A percentile compares a stretch with the other conserved stretches of the same genome.
Evolutionary conservation across 2,797 vertebrate genomes (phyloP).

Genomic region (Crenuchus spilurus): DNA sequence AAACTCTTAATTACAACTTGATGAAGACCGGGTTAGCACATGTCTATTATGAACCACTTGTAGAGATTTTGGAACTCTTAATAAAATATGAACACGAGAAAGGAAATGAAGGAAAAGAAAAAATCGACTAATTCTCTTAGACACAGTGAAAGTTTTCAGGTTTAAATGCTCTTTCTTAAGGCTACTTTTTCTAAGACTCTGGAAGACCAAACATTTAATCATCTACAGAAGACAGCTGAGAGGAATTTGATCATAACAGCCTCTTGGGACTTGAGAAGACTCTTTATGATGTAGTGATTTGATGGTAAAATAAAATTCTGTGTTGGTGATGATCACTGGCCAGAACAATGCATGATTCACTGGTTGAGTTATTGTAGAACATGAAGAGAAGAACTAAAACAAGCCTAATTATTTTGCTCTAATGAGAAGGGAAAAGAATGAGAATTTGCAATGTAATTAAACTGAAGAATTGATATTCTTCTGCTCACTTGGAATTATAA

Average conservation of each 20-base stretch:
- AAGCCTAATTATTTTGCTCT: constrained; percentile 9
- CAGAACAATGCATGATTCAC: constrained; percentile 25
- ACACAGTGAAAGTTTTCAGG: background rate
- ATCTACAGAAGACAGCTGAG: background rate
- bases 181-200: background rate
- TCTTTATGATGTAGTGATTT: constrained; percentile 35
- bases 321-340: constrained; percentile 1
- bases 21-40: constrained; percentile 32
- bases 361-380: constrained; percentile 7
- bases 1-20: constrained; percentile 57
- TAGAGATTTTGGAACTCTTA: background rate
- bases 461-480: background rate
- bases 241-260: background rate
- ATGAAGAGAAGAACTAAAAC: constrained; percentile 5
- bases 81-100: background rate
- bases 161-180: background rate
- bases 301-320: constrained; percentile 20
- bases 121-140: background rate
- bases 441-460: background rate
- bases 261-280: no score
- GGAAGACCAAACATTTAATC: background rate
- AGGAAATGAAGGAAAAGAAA: background rate
- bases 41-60: background rate
- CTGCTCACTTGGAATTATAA: background rate
- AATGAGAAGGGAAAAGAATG: background rate